These are phyloP conservation scores for Arvicanthis niloticus DNA, from an alignment of 2,113 vertebrate genomes.

Conservation along the genomic window DNA sequence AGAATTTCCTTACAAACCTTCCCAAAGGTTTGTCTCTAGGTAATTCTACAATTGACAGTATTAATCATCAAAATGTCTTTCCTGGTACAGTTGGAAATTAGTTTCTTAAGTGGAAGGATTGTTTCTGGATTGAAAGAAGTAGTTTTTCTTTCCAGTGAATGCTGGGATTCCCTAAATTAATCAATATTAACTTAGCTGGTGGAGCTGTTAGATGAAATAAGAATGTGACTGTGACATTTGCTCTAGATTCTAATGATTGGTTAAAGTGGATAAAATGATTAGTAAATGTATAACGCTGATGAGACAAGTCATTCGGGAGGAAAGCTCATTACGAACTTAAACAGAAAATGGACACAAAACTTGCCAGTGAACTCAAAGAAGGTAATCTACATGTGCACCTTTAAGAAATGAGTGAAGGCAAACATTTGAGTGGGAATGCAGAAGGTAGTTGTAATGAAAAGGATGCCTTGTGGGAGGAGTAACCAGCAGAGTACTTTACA, in stretches of 20 bases:
- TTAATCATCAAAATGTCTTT: not conserved
- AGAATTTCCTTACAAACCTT: not conserved
- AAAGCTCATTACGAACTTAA: not conserved
- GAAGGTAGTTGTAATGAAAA: not conserved
- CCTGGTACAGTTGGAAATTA: not conserved
- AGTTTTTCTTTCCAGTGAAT: not conserved
- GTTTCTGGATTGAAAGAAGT: not conserved
- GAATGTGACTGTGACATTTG: slow-evolving; percentile 13
- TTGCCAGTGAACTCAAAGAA: not conserved
- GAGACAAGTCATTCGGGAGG: not conserved
- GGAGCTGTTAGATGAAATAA: not conserved
- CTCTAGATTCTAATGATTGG: not conserved
- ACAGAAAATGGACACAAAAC: not conserved
- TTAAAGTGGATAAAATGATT: not conserved
- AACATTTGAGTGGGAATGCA: not conserved
- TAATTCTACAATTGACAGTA: not conserved
- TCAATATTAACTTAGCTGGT: slow-evolving; percentile 15
- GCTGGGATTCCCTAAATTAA: slow-evolving; percentile 24
- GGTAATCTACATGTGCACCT: not conserved
- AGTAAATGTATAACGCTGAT: not conserved
- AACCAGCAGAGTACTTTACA: not conserved
- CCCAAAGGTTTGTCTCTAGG: not conserved
- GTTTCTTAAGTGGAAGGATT: not conserved
- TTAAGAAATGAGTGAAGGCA: not conserved
- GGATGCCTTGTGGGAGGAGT: not conserved